Evolutionary conservation across 2,797 vertebrate genomes (phyloP), one percentile per base, ranked within the genome.

Genomic region (Brotula barbata): DNA sequence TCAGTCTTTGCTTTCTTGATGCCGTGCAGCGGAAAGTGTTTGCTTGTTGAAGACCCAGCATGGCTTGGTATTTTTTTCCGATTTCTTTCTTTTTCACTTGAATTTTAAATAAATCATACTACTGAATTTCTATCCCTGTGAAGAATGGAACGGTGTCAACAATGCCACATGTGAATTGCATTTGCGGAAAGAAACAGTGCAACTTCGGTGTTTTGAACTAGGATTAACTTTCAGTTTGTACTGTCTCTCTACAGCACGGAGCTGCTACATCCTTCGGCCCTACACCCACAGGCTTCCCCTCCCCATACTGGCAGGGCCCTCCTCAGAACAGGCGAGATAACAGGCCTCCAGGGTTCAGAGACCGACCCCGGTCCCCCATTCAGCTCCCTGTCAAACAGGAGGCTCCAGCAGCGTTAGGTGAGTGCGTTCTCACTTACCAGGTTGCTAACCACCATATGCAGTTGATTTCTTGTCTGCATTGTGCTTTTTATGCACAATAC

Each of bases 281-380:
- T 51, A 90, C 96, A 45, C 90, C 94, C 67, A 68, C 94, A 64
- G 93, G 93, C 74, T 98, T 98, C 92, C 96, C 93, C 64, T 86
- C 95, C 68, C 94, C 95, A 48, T 99, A 96, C 88, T 99, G 96
- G 96, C 95, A 95, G 83, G 95, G 96, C 69, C 96, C 96, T 49
- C 93, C 94, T 81, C 95, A 95, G 78, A 96, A 92, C 80, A 92
- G 96, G 86, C 93, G 95, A 74, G 97, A 99, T 68, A 85, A 94
- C 79, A 93, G 97, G 50, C 94, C 94, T 2, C 91, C 94, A 0
- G 86, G 78, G 16, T 99, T 98, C 84, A 92, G 97, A 86, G 97
- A 99, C 43, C 89, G 95, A 5, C 95, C 95, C 50, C 92, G 96
- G 47, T 99, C 97, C 13, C 97, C 97, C 10, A 92, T 95, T 62